A percentile compares a stretch with the other conserved stretches of the same genome.
Evolutionary conservation across 2,113 vertebrate genomes (phyloP).

Genomic region (Sapayoa aenigma): DNA sequence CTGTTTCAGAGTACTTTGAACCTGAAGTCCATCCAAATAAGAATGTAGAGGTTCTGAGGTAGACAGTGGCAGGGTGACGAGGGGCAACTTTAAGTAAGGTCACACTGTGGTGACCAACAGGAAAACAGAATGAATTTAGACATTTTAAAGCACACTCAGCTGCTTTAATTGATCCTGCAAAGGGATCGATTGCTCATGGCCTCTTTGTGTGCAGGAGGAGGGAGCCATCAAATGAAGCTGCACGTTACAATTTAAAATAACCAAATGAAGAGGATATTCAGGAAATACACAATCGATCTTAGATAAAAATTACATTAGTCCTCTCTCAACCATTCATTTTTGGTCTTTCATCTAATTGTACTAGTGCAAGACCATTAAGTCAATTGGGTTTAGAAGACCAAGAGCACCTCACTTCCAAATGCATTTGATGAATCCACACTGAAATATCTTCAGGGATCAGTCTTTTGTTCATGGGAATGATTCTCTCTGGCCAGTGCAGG

Average conservation of each 20-base stretch:
- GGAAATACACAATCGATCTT: neutral
- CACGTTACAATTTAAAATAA: neutral
- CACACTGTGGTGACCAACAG: neutral
- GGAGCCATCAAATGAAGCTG: neutral
- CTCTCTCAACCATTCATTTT: neutral
- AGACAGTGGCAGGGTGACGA: neutral
- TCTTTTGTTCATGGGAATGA: neutral
- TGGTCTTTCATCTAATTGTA: neutral
- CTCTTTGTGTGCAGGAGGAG: neutral
- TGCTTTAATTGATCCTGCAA: neutral
- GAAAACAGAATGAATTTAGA: neutral
- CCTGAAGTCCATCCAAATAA: neutral
- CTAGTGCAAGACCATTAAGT: neutral
- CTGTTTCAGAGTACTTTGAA: neutral
- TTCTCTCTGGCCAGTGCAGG: neutral
- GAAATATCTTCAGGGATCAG: neutral
- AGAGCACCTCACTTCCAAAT: neutral
- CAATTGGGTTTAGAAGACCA: neutral
- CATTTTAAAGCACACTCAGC: neutral
- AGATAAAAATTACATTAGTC: neutral
- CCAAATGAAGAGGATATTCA: neutral
- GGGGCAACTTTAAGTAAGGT: neutral
- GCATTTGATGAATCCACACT: neutral
- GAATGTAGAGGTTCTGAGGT: neutral
- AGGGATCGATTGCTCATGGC: rapidly evolving